Evolutionary conservation across 1,140 invertebrate genomes (phyloP), one percentile per base, ranked within the genome.

Genomic region (Drosophila mauritiana): DNA sequence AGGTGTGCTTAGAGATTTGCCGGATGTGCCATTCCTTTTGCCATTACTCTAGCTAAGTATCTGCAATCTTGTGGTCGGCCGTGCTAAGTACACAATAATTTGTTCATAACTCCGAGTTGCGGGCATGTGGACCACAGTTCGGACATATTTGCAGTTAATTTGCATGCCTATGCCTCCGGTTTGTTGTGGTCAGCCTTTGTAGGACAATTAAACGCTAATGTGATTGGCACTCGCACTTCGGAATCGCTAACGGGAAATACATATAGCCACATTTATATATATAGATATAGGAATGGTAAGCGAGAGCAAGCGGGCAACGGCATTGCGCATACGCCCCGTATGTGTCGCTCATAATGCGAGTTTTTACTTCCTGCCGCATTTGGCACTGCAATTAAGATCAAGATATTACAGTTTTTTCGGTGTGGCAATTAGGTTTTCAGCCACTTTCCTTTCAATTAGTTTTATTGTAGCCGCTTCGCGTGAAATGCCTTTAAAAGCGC

Each of bases 391-490:
- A 88, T 82, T 85, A 86, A 65, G 57, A 75, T 75, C 40, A 59
- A 77, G 54, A 76, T 70, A 69, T 70, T 69, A 15, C 12, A 20
- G n/a, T 20, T 49, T 54, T 46, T 63, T 13, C 37, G 58, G 46
- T 46, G 20, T 40, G 49, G 69, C 83, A 88, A 86, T 86, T 86
- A 88, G 62, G 48, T 64, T 53, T 51, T 52, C 67, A 69, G 54
- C 78, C 83, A 70, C 73, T 86, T 70, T 79, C 59, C 48, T 74
- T 61, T 64, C 84, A 86, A 88, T 86, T 86, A 89, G 72, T 69
- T 89, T 62, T 63, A 82, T 72, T 82, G 78, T 78, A 57, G 70
- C 52, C 42, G 65, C 39, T 36, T 36, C 43, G 37, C 15, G 13
- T 40, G 45, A 76, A 85, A 56, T 54, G 36, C 63, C 37, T 63